A percentile compares a stretch with the other conserved stretches of the same genome.
These are phyloP conservation scores for Microcaecilia unicolor DNA, from an alignment of 2,797 vertebrate genomes.

Conservation along the genomic window DNA sequence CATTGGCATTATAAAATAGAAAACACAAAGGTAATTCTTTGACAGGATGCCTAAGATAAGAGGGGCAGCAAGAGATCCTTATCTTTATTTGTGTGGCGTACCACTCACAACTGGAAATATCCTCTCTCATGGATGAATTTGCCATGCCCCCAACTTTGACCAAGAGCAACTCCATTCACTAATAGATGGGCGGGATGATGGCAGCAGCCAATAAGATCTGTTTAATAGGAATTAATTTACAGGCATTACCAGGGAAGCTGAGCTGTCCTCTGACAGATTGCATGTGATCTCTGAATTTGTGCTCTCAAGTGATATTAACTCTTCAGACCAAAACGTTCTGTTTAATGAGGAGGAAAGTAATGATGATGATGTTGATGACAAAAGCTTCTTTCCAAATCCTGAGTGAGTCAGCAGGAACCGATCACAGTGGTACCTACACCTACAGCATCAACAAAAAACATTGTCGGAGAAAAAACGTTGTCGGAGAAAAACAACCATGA, in stretches of 20 bases:
- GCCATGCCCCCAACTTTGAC: conserved; percentile 88
- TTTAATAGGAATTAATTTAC: conserved; percentile 37
- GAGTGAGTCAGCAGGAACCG: conserved; percentile 30
- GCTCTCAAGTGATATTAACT: conserved; percentile 33
- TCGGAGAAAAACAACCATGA: too few relatives aligned
- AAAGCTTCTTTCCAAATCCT: background rate
- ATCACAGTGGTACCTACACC: conserved; percentile 36
- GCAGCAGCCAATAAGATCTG: conserved; percentile 32
- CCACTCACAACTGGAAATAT: conserved; percentile 95
- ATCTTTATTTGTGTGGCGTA: conserved; percentile 93
- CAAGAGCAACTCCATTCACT: conserved; percentile 72
- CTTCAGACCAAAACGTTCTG: conserved; percentile 31
- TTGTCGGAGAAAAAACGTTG: too few relatives aligned
- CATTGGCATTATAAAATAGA: too few relatives aligned
- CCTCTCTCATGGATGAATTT: conserved; percentile 98
- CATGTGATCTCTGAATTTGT: conserved; percentile 36
- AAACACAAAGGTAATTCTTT: too few relatives aligned
- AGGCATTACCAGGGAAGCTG: conserved; percentile 41
- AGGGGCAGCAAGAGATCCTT: conserved; percentile 93
- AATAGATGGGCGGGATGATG: conserved; percentile 62
- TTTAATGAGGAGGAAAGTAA: conserved; percentile 43
- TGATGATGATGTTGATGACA: conserved; percentile 7
- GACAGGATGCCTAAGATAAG: too few relatives aligned
- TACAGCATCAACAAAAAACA: conserved; percentile 25
- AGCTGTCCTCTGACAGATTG: conserved; percentile 37